Evolutionary conservation across 2,888 invertebrate genomes (phyloP).

Genomic region (Ophion slaviceki): DNA sequence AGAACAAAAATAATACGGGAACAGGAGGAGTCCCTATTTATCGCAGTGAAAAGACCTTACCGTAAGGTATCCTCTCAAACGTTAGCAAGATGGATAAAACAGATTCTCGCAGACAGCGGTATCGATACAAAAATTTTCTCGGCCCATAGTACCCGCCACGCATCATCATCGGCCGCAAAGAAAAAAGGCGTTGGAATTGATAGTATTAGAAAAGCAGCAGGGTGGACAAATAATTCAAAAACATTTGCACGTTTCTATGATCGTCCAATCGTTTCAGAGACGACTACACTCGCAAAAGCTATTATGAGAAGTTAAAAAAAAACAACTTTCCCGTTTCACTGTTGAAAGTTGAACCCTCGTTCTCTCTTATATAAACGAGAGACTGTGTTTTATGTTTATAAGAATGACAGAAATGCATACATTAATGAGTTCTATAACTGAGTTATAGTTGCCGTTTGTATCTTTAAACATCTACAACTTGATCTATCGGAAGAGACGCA

Average conservation of each 20-base stretch:
- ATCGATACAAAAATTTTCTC: constrained; percentile 30
- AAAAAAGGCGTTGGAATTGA: constrained; percentile 38
- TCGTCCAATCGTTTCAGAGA: constrained; percentile 8
- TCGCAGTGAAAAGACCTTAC: no score
- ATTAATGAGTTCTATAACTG: constrained; percentile 28
- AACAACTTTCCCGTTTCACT: not conserved
- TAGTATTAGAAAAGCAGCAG: constrained; percentile 32
- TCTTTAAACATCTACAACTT: constrained; percentile 35
- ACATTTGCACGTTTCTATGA: constrained; percentile 47
- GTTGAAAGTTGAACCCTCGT: constrained; percentile 12
- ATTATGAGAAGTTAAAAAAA: constrained; percentile 7
- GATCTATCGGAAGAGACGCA: no score
- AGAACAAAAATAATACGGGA: no score
- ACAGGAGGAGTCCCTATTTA: no score
- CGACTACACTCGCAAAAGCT: constrained; percentile 25
- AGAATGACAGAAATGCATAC: constrained; percentile 22
- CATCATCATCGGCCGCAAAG: constrained; percentile 1
- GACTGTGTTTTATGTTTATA: constrained; percentile 19
- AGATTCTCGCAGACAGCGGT: constrained; percentile 17
- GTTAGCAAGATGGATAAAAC: not conserved
- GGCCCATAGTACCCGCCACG: constrained; percentile 36
- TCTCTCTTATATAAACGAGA: not conserved
- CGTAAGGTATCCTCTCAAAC: no score
- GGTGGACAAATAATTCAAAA: constrained; percentile 30
- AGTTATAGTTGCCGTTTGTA: constrained; percentile 20